Evolutionary conservation across 2,113 vertebrate species (phyloP).

Genomic region (Labrus mixtus): DNA sequence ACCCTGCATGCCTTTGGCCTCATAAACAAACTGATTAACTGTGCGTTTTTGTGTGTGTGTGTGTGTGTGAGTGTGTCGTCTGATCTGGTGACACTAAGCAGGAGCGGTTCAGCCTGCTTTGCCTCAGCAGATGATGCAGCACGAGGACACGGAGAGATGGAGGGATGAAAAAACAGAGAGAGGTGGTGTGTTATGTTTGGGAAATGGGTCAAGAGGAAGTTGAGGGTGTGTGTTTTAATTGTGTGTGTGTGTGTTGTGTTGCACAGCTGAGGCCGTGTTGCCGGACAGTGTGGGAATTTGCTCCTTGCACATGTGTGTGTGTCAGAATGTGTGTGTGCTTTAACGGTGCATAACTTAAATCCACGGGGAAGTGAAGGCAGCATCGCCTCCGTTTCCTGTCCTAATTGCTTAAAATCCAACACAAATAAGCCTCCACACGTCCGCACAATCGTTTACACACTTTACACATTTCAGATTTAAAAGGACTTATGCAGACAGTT

Average conservation of each 20-base stretch:
- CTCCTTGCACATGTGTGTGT: conserved; percentile 29
- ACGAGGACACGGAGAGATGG: conserved; percentile 7
- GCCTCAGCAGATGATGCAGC: conserved; percentile 27
- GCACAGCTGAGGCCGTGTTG: conserved; percentile 58
- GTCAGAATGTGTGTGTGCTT: too few relatives aligned
- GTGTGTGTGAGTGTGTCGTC: conserved; percentile 21
- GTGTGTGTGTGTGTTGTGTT: conserved; percentile 18
- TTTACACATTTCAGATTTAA: conserved; percentile 24
- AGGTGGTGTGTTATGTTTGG: conserved; percentile 61
- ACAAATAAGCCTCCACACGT: conserved; percentile 35
- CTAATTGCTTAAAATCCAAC: conserved; percentile 69
- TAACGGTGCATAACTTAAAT: conserved; percentile 69
- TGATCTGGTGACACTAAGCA: conserved; percentile 61
- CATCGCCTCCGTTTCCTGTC: conserved; percentile 64
- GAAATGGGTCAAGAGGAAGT: conserved; percentile 75
- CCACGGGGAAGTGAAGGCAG: conserved; percentile 60
- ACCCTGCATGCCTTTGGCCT: conserved; percentile 46
- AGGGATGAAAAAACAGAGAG: conserved; percentile 19
- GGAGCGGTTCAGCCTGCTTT: conserved; percentile 42
- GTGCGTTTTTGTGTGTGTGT: conserved; percentile 32
- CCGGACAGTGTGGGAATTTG: conserved; percentile 59
- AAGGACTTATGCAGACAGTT: conserved; percentile 22
- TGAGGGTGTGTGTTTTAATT: conserved; percentile 40
- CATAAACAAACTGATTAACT: conserved; percentile 53
- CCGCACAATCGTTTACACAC: background rate